phyloP scores from a whole-genome alignment of 2,797 vertebrate genomes.

The Enteromius treurensis region DNA sequence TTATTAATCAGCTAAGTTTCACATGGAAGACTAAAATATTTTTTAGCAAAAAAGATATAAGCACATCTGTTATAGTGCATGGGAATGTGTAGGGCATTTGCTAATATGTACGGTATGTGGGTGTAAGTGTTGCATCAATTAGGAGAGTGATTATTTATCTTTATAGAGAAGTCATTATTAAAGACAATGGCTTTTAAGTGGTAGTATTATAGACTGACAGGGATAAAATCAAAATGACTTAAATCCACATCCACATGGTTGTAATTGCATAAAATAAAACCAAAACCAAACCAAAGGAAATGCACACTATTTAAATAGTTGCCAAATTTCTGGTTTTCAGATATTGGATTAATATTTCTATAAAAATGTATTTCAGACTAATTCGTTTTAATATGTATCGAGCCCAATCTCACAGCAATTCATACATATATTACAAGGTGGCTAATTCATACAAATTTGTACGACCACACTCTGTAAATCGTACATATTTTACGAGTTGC shows the following conservation, averaged over 20 bases:
- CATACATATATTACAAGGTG: no score
- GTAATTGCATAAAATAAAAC: neutral
- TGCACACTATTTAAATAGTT: neutral
- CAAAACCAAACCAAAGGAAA: neutral
- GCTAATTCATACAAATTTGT: no score
- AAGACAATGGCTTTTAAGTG: neutral
- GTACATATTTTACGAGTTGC: no score
- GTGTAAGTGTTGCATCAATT: neutral
- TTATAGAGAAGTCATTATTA: neutral
- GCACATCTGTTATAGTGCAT: neutral
- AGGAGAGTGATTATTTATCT: neutral
- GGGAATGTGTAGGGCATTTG: conserved; percentile 2
- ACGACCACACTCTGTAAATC: no score
- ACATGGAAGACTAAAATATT: conserved; percentile 19
- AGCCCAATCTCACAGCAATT: no score
- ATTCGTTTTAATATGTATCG: neutral
- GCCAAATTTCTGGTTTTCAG: neutral
- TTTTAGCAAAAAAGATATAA: neutral
- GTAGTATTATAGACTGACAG: neutral
- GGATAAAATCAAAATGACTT: neutral
- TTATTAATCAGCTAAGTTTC: conserved; percentile 43
- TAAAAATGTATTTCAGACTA: neutral
- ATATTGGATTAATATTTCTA: neutral
- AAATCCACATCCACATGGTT: neutral
- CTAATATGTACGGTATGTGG: conserved; percentile 5